These are phyloP conservation scores for Conger conger DNA, from an alignment of 2,113 vertebrate genomes.

Conservation along the genomic window DNA sequence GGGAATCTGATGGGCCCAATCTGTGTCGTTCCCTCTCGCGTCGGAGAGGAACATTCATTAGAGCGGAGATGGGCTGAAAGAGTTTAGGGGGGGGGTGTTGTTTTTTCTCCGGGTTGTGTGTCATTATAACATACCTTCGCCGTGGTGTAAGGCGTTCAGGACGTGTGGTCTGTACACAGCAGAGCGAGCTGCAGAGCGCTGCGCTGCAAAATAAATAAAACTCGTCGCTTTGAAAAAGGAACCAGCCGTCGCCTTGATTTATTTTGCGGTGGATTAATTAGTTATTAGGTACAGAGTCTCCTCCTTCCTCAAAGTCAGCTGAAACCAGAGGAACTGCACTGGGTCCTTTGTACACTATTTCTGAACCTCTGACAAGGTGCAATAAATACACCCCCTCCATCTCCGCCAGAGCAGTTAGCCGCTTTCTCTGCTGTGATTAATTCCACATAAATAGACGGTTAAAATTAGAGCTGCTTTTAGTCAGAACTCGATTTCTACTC, in stretches of 20 bases:
- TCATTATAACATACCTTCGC: conserved; percentile 25
- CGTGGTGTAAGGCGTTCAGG: not conserved
- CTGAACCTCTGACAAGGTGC: conserved; percentile 37
- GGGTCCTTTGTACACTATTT: conserved; percentile 23
- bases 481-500: not conserved
- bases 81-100: conserved; percentile 12
- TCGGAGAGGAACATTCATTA: conserved; percentile 16
- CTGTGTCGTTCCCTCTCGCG: not conserved
- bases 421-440: conserved; percentile 41
- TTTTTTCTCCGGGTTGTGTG: conserved; percentile 23
- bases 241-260: conserved; percentile 32
- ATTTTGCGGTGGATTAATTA: conserved; percentile 44
- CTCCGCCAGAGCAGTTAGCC: conserved; percentile 20
- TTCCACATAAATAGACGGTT: conserved; percentile 20
- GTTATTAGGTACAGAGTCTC: conserved; percentile 28
- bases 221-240: not conserved
- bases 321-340: not conserved
- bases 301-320: not conserved
- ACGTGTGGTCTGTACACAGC: not conserved
- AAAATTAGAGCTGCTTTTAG: conserved; percentile 13
- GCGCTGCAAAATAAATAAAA: conserved; percentile 16
- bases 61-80: conserved; percentile 22
- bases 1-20: conserved; percentile 11
- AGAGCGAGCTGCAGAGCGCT: not conserved
- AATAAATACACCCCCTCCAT: conserved; percentile 33